Evolutionary conservation across 2,797 vertebrate species (phyloP).

Genomic region (Epinephelus coioides): DNA sequence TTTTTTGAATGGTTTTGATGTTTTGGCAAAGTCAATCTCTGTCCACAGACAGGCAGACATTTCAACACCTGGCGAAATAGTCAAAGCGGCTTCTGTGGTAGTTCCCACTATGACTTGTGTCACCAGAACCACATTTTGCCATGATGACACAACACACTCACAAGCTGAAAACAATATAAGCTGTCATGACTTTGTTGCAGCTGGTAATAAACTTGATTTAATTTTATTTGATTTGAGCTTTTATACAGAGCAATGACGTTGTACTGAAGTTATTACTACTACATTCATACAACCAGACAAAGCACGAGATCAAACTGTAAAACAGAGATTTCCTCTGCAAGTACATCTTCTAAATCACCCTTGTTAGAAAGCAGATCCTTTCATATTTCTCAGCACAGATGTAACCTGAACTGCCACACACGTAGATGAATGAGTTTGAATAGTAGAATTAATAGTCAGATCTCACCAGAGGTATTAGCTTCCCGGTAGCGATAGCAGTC

Average conservation of each 20-base stretch:
- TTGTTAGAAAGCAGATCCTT: neutral
- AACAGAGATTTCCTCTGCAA: neutral
- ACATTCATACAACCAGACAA: neutral
- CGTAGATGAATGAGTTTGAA: neutral
- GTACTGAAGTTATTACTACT: neutral
- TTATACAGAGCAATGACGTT: neutral
- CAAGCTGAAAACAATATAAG: too few relatives aligned
- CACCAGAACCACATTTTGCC: too few relatives aligned
- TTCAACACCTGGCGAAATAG: too few relatives aligned
- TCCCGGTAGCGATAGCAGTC: constrained; percentile 88
- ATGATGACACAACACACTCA: too few relatives aligned
- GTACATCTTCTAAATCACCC: neutral
- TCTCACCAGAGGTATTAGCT: constrained; percentile 88
- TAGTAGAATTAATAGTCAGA: neutral
- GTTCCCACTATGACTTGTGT: too few relatives aligned
- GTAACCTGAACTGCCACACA: neutral
- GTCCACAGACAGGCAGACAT: too few relatives aligned
- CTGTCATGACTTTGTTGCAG: too few relatives aligned
- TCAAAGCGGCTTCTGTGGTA: too few relatives aligned
- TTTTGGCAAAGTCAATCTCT: too few relatives aligned
- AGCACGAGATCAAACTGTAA: neutral
- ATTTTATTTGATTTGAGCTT: neutral
- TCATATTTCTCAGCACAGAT: too few relatives aligned
- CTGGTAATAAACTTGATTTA: too few relatives aligned
- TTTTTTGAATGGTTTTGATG: too few relatives aligned